A percentile compares a stretch with the other conserved stretches of the same genome.
These are phyloP conservation scores for Gryon sp. DNA, from an alignment of 1,140 invertebrate species.

Conservation along the genomic window DNA sequence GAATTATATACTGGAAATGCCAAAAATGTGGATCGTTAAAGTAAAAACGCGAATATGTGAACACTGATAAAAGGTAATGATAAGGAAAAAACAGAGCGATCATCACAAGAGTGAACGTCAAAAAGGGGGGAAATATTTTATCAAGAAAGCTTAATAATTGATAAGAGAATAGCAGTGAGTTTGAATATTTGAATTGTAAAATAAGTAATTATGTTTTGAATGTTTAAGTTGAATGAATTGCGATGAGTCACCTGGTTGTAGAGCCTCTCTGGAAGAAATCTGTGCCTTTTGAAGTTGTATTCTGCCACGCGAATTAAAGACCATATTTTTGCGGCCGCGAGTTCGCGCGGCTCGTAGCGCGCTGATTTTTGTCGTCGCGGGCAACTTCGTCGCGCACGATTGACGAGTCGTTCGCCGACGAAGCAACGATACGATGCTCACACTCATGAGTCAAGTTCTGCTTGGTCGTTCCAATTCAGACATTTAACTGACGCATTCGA, in stretches of 20 bases:
- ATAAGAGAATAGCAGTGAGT: too few species aligned
- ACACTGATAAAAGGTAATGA: too few species aligned
- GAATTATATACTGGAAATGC: too few species aligned
- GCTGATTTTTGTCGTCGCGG: slow-evolving; percentile 8
- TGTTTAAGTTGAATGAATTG: background rate
- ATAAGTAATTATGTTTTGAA: background rate
- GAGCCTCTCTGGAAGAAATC: slow-evolving; percentile 22
- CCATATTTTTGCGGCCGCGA: slow-evolving; percentile 33
- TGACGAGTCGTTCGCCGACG: slow-evolving; percentile 42
- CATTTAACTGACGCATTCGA: background rate
- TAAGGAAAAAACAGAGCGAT: too few species aligned
- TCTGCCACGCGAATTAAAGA: slow-evolving; percentile 16
- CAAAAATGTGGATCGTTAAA: too few species aligned
- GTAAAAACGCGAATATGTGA: too few species aligned
- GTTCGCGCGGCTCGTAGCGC: slow-evolving; percentile 7
- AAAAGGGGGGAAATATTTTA: too few species aligned
- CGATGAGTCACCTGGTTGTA: slow-evolving; percentile 16
- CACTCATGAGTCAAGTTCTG: slow-evolving; percentile 55
- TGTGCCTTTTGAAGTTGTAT: slow-evolving; percentile 3
- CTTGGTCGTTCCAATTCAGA: background rate
- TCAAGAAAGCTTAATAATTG: too few species aligned
- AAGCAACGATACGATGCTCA: slow-evolving; percentile 47
- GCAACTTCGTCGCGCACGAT: slow-evolving; percentile 27
- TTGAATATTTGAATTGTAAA: background rate
- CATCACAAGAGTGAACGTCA: too few species aligned